phyloP scores from a whole-genome alignment of 1,140 invertebrate species.

The Neodiprion fabricii region DNA sequence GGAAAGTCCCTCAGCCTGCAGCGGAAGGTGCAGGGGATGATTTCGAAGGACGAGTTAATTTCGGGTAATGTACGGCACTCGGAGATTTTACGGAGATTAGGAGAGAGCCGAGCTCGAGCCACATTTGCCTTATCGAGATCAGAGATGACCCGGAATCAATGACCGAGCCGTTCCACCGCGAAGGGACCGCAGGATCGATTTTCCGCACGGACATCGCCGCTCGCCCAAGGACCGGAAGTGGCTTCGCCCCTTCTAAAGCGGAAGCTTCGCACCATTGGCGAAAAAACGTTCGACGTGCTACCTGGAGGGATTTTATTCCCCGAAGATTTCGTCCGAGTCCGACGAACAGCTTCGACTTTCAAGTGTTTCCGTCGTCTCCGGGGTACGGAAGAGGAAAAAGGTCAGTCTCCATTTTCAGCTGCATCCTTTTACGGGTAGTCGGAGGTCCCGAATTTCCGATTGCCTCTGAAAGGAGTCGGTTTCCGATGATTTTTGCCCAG shows the following conservation, averaged over 20 bases:
- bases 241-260: neutral
- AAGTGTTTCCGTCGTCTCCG: neutral
- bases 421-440: no score
- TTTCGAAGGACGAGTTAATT: constrained; percentile 5
- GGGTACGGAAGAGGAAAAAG: no score
- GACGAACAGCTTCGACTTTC: neutral
- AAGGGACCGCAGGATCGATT: neutral
- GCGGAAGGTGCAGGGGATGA: neutral
- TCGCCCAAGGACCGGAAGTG: neutral
- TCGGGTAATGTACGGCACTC: constrained; percentile 4
- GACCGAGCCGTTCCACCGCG: neutral
- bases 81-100: neutral
- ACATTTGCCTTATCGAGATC: constrained; percentile 3
- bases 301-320: no score
- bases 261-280: neutral
- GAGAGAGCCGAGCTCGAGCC: neutral
- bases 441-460: no score
- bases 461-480: no score
- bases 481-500: no score
- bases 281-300: neutral
- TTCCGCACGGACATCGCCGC: neutral
- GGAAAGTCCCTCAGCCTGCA: neutral
- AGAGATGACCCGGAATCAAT: constrained; percentile 4
- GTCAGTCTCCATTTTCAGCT: no score
- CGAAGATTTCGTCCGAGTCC: neutral